phyloP scores from a whole-genome alignment of 1,140 invertebrate genomes.

The Diorhabda elongata region DNA sequence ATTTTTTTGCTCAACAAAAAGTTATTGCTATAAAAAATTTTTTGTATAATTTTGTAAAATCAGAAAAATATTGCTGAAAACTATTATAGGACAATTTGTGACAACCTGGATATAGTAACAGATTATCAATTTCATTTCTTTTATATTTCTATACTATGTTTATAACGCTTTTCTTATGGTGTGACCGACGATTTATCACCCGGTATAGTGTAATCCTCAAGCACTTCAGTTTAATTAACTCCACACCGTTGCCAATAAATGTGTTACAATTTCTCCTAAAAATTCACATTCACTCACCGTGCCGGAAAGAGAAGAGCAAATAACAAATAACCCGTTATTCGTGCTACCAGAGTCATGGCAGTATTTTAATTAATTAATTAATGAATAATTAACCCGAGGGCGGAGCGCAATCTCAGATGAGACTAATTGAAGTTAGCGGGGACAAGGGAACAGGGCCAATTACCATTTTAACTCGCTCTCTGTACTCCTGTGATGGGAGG shows the following conservation, averaged over 20 bases:
- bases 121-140: no score
- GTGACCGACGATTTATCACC: no score
- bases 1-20: no score
- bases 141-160: no score
- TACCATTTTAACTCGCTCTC: slow-evolving; percentile 7
- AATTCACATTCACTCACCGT: slow-evolving; percentile 4
- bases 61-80: no score
- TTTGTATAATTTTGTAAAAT: no score
- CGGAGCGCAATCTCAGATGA: slow-evolving; percentile 11
- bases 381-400: slow-evolving; percentile 13
- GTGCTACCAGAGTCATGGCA: neutral
- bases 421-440: slow-evolving; percentile 12
- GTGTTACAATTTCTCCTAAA: neutral
- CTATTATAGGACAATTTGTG: no score
- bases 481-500: neutral
- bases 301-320: slow-evolving; percentile 6
- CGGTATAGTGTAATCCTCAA: neutral
- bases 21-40: no score
- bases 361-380: slow-evolving; percentile 12
- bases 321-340: neutral
- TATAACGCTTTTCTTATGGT: no score
- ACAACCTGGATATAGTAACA: no score
- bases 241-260: neutral
- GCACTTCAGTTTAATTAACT: neutral
- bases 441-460: slow-evolving; percentile 5